Conservation (phyloP, 2,888 invertebrate species). For the Tachystola acroxantha region DNA sequence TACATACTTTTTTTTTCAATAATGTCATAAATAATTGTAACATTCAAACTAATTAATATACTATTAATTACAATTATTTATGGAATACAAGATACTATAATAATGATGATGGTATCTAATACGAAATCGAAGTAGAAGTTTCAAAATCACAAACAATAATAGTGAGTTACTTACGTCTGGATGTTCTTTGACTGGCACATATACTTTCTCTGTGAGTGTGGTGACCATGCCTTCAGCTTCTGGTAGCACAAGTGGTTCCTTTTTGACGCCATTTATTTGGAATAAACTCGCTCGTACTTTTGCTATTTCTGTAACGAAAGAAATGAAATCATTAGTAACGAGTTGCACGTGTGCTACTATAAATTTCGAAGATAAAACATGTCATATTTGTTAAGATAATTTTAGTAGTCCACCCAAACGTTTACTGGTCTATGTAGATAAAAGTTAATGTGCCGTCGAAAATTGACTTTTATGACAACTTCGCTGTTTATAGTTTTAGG, state of each 20-base stretch:
- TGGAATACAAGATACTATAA: no score
- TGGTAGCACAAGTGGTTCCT: conserved; percentile 94
- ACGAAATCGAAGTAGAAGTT: no score
- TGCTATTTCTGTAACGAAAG: conserved; percentile 93
- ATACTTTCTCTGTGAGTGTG: conserved; percentile 98
- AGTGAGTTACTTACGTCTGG: conserved; percentile 94
- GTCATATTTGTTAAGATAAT: conserved; percentile 44
- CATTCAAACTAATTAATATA: no score
- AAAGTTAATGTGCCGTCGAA: conserved; percentile 45
- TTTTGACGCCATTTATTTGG: conserved; percentile 98
- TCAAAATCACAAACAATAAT: no score
- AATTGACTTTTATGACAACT: conserved; percentile 19
- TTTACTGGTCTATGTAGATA: conserved; percentile 45
- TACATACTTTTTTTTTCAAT: no score
- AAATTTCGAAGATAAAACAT: conserved; percentile 45
- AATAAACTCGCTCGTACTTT: conserved; percentile 98
- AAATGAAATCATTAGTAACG: conserved; percentile 26
- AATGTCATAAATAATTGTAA: no score
- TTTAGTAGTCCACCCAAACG: conserved; percentile 45
- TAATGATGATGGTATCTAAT: no score
- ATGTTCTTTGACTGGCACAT: conserved; percentile 99
- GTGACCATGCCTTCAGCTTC: conserved; percentile 94
- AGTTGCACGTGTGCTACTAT: conserved; percentile 35
- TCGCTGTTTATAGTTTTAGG: background rate
- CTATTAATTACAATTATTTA: no score